Base-by-base conservation (phyloP, 2,113 vertebrate species). In the Mastomys natalensis region DNA sequence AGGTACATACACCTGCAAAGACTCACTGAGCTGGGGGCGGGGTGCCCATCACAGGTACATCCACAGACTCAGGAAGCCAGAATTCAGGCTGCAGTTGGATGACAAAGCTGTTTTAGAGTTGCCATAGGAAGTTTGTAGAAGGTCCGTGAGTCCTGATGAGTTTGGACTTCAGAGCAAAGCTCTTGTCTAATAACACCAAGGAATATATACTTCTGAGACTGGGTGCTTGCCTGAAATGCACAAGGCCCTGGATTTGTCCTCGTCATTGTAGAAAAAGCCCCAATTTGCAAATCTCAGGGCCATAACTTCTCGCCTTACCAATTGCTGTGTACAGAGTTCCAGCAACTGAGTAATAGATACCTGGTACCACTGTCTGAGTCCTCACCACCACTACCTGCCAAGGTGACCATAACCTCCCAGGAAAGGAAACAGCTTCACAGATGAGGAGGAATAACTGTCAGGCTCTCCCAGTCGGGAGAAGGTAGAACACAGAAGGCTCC, bases 1-100 rank as follows among this genome's bases (percentile, higher is more conserved):
- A 96, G 87, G 85, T 95, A 72, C 66, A 93, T 96, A 72, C 76
- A 96, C 34, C 15, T 74, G 0, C 66, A 37, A 73, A 90, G 85
- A 43, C 43, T 1, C 66, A 1, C 48, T 64, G 37, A 89, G 53
- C 29, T 17, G 24, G 60, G 9, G 51, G 10, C 9, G 48, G 6
- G 58, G 3, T 60, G 80, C 4, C 66, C 37, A 4, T 73, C 4
- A 43, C 0, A 1, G 82, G 73, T 60, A 76, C 60, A 64, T 64
- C 31, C 43, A 5, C 31, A 51, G 51, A 8, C 53, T 74, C 37
- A 13, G 43, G 86, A 96, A 24, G n/a, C 9, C 1, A 45, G 60
- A 78, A 12, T 48, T 78, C 91, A 86, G 64, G 40, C 73, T 60
- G 21, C 29, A 48, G 13, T n/a, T 74, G 60, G 26, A 48, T 68